Evolutionary conservation across 2,888 invertebrate genomes (phyloP).

Genomic region (Gryllus longicercus): DNA sequence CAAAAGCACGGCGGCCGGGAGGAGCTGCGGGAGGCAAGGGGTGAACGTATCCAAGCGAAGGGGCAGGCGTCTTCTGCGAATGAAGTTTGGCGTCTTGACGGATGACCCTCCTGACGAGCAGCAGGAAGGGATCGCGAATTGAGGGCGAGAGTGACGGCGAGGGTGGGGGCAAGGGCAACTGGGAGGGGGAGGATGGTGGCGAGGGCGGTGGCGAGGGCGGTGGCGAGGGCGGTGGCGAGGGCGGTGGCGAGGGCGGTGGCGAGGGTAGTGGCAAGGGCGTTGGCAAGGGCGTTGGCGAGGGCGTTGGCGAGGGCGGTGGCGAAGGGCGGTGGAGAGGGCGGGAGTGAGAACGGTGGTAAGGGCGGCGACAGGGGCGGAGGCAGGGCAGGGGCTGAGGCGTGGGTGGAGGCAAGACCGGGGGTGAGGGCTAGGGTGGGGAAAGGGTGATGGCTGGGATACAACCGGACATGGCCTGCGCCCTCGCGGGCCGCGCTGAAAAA

Average conservation of each 20-base stretch:
- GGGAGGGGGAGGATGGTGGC: neutral
- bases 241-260: too few species aligned
- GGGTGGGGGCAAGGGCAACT: neutral
- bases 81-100: neutral
- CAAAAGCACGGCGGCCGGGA: too few species aligned
- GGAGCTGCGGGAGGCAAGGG: too few species aligned
- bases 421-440: rapidly evolving
- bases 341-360: neutral
- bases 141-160: neutral
- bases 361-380: neutral
- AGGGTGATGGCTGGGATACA: neutral
- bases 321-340: neutral
- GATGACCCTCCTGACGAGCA: neutral
- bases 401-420: too few species aligned
- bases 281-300: neutral
- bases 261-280: neutral
- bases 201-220: too few species aligned
- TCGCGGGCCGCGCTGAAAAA: neutral
- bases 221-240: too few species aligned
- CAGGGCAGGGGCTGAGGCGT: too few species aligned
- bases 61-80: neutral
- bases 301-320: neutral
- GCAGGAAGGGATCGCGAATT: neutral
- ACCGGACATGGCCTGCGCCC: neutral
- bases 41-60: neutral